These are phyloP conservation scores for Loriculus beryllinus DNA, from an alignment of 2,797 vertebrate genomes.

Conservation along the genomic window DNA sequence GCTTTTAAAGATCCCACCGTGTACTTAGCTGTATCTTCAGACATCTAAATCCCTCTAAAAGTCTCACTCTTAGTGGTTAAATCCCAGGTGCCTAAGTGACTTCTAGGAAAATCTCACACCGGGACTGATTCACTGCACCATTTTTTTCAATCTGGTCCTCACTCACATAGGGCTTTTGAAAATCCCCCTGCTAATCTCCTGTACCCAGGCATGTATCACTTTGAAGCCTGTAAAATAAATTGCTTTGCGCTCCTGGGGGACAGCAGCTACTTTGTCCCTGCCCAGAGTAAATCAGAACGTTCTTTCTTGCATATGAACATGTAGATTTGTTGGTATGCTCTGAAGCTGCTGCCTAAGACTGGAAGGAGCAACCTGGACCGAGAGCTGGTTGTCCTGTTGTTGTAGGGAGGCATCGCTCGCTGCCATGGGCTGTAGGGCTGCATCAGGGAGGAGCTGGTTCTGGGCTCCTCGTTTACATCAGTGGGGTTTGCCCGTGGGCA, in stretches of 20 bases:
- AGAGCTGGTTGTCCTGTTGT: neutral
- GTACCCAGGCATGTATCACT: slow-evolving; percentile 31
- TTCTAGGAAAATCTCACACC: slow-evolving; percentile 55
- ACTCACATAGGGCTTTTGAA: slow-evolving; percentile 25
- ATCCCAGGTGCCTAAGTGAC: slow-evolving; percentile 54
- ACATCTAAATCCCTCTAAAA: slow-evolving; percentile 57
- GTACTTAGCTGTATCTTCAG: slow-evolving; percentile 39
- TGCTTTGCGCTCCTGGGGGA: slow-evolving; percentile 21
- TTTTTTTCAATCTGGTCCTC: neutral
- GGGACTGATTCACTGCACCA: neutral
- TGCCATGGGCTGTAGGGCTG: neutral
- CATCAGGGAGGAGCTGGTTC: neutral
- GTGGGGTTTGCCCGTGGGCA: neutral
- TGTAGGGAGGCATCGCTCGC: neutral
- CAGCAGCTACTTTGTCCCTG: slow-evolving; percentile 11
- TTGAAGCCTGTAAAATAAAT: slow-evolving; percentile 46
- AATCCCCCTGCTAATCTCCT: slow-evolving; percentile 58
- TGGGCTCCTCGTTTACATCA: slow-evolving; percentile 16
- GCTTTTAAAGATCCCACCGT: slow-evolving; percentile 8
- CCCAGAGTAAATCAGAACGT: neutral
- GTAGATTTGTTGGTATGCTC: neutral
- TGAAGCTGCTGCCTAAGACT: neutral
- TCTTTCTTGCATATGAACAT: slow-evolving; percentile 1
- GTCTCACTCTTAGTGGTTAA: slow-evolving; percentile 46
- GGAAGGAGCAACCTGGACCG: fast-evolving